A percentile compares a stretch with the other conserved stretches of the same genome.
Conservation (phyloP, 2,888 invertebrate genomes). For the Dusona sp. region DNA sequence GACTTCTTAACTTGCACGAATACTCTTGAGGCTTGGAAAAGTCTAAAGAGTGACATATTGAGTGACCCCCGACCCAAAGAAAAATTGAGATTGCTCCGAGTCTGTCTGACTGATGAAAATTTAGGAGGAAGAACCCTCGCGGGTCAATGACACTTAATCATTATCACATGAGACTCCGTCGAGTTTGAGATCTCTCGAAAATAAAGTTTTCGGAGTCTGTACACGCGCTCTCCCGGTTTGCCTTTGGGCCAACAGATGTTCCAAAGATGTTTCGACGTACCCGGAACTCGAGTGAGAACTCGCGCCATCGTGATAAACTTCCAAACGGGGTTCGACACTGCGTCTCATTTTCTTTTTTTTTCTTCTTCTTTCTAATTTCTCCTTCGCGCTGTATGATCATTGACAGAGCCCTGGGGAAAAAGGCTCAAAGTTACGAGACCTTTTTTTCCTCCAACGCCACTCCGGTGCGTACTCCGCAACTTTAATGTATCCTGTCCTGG, state of each 20-base stretch:
- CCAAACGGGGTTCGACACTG: background rate
- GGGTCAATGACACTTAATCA: constrained; percentile 15
- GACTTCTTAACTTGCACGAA: background rate
- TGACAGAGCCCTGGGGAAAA: background rate
- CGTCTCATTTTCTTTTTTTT: background rate
- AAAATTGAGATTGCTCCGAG: background rate
- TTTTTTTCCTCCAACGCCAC: background rate
- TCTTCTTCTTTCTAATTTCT: constrained; percentile 12
- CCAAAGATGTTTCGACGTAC: constrained; percentile 61
- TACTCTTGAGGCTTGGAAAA: background rate
- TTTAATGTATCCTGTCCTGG: constrained; percentile 20
- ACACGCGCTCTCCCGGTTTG: background rate
- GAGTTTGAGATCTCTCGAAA: background rate
- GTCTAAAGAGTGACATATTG: background rate
- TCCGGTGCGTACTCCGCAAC: background rate
- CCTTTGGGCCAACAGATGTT: constrained; percentile 50
- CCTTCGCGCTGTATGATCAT: background rate
- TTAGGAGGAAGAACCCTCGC: background rate
- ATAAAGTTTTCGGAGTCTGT: background rate
- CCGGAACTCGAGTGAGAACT: constrained; percentile 60
- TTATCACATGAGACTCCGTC: constrained; percentile 40
- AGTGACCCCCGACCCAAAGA: background rate
- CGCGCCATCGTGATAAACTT: constrained; percentile 1
- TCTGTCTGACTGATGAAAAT: background rate
- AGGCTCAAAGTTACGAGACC: background rate